These are phyloP conservation scores for Pseudachorutes palmiensis DNA, from an alignment of 1,140 invertebrate species.

Conservation along the genomic window DNA sequence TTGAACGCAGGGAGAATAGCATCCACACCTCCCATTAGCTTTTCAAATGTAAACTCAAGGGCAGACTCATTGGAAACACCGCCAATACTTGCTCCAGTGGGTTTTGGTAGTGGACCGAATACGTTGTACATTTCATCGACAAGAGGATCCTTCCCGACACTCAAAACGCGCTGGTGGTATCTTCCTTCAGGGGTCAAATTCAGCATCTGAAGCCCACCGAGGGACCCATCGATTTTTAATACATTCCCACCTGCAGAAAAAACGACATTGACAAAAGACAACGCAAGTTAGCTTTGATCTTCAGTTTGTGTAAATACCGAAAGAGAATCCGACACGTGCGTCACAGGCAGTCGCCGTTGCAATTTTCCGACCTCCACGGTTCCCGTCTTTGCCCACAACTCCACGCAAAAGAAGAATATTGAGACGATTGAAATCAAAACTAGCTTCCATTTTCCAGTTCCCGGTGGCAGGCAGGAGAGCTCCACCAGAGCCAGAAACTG, in stretches of 20 bases:
- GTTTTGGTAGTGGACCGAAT: neutral
- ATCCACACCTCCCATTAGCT: constrained; percentile 22
- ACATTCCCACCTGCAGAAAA: constrained; percentile 43
- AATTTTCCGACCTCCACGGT: constrained; percentile 71
- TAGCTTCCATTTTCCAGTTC: constrained; percentile 52
- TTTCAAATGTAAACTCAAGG: constrained; percentile 12
- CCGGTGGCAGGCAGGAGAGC: neutral
- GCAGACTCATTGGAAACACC: neutral
- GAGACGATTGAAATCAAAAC: constrained; percentile 84
- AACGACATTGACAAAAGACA: too few relatives aligned
- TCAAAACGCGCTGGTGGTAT: constrained; percentile 61
- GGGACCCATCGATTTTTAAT: constrained; percentile 65
- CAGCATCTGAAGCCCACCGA: constrained; percentile 79
- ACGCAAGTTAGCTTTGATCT: too few relatives aligned
- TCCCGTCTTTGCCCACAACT: constrained; percentile 57
- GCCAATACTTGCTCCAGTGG: neutral
- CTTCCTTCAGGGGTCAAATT: constrained; percentile 77
- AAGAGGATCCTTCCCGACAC: constrained; percentile 62
- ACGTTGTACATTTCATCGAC: constrained; percentile 1
- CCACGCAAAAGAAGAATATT: constrained; percentile 78
- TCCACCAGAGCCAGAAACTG: neutral
- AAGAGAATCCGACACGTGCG: constrained; percentile 78
- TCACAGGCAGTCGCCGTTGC: constrained; percentile 85
- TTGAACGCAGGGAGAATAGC: constrained; percentile 47
- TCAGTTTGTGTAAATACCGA: too few relatives aligned